Percentiles rank a stretch among this genome's conserved stretches.
These are phyloP conservation scores for Lepidurus apus DNA, from an alignment of 1,140 invertebrate species.

Conservation along the genomic window DNA sequence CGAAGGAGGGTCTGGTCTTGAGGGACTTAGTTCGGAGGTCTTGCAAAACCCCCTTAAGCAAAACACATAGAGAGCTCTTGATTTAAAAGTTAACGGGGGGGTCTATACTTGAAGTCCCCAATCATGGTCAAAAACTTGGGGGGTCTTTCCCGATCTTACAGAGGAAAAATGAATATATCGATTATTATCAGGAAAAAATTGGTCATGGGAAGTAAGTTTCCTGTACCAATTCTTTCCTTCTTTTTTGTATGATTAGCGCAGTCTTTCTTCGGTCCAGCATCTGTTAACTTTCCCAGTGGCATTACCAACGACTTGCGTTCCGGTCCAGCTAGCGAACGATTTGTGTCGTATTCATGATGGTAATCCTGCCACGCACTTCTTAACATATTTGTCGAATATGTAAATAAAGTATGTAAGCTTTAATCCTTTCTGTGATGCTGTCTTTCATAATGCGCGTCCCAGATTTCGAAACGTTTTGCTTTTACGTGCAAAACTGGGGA, in stretches of 20 bases:
- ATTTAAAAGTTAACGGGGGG: conserved; percentile 1
- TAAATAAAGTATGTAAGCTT: too few species aligned
- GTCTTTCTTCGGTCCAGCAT: background rate
- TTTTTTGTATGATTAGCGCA: background rate
- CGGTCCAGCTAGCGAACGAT: background rate
- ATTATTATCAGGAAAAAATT: background rate
- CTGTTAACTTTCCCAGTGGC: background rate
- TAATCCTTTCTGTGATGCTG: too few species aligned
- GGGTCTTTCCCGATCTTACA: background rate
- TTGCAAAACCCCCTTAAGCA: conserved; percentile 7
- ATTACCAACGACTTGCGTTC: background rate
- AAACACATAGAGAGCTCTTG: background rate
- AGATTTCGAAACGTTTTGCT: too few species aligned
- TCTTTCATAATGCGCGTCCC: too few species aligned
- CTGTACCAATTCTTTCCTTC: background rate
- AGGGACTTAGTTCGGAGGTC: background rate
- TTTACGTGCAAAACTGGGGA: background rate
- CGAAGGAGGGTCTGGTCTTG: background rate
- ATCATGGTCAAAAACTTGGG: conserved; percentile 5
- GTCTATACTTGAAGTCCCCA: background rate
- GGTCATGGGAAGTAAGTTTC: background rate
- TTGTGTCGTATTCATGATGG: background rate
- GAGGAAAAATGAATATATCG: background rate
- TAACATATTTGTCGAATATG: background rate
- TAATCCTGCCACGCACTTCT: background rate